These are phyloP conservation scores for Dromiciops gliroides DNA, from an alignment of 2,113 vertebrate species.

Conservation along the genomic window DNA sequence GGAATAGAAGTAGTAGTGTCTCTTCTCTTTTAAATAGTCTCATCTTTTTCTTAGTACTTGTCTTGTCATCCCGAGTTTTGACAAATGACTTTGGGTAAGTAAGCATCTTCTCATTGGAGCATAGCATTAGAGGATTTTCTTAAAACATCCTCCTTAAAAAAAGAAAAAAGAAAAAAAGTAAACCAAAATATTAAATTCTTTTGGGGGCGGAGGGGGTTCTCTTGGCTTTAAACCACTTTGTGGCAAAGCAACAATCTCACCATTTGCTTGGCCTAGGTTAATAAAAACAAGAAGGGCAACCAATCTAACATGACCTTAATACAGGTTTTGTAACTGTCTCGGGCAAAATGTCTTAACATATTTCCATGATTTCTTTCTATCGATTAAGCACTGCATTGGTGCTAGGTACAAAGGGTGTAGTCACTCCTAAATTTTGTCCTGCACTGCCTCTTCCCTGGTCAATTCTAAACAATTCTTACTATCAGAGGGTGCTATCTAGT, in stretches of 20 bases:
- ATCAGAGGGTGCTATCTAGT: rapidly evolving
- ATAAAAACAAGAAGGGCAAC: neutral
- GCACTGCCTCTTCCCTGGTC: neutral
- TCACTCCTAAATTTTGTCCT: neutral
- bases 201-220: conserved; percentile 6
- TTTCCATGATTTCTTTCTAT: neutral
- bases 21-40: neutral
- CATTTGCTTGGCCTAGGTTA: conserved; percentile 81
- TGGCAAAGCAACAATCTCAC: conserved; percentile 68
- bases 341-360: neutral
- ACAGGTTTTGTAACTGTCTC: neutral
- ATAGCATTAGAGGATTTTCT: neutral
- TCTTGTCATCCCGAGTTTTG: neutral
- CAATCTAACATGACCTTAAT: neutral
- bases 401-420: neutral
- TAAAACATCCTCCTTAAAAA: conserved; percentile 76
- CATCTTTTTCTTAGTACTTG: neutral
- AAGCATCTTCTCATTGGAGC: neutral
- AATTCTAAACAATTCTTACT: neutral
- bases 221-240: conserved; percentile 71
- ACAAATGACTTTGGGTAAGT: neutral
- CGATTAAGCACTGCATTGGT: neutral
- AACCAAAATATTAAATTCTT: conserved; percentile 69
- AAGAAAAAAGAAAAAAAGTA: conserved; percentile 77
- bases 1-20: neutral